Evolutionary conservation across 1,140 invertebrate genomes (phyloP).

Genomic region (Ruditapes philippinarum): DNA sequence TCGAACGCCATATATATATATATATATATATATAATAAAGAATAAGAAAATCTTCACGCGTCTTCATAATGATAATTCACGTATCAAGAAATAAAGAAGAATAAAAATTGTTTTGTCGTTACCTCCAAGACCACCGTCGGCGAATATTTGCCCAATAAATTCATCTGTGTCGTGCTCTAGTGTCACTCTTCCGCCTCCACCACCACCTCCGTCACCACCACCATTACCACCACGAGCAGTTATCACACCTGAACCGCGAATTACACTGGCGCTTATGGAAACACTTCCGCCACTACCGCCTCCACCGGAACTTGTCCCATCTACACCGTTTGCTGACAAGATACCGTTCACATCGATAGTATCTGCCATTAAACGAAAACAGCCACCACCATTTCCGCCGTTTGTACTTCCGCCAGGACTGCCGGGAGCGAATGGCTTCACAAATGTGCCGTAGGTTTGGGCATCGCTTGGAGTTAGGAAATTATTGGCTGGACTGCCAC

Average conservation of each 20-base stretch:
- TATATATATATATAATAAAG: too few relatives aligned
- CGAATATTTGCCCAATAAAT: slow-evolving; percentile 33
- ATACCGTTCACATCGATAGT: slow-evolving; percentile 47
- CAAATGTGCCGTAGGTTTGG: slow-evolving; percentile 32
- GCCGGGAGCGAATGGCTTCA: slow-evolving; percentile 11
- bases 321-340: slow-evolving; percentile 43
- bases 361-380: not conserved
- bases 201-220: slow-evolving; percentile 45
- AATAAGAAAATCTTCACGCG: too few relatives aligned
- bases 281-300: slow-evolving; percentile 60
- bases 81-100: too few relatives aligned
- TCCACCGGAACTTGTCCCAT: not conserved
- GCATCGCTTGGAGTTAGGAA: slow-evolving; percentile 14
- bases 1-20: too few relatives aligned
- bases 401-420: slow-evolving; percentile 41
- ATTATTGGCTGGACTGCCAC: slow-evolving; percentile 50
- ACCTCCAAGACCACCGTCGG: slow-evolving; percentile 59
- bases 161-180: not conserved
- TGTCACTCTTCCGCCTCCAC: slow-evolving; percentile 47
- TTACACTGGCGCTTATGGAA: not conserved
- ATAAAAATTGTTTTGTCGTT: too few relatives aligned
- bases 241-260: slow-evolving; percentile 34
- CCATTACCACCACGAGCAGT: slow-evolving; percentile 53
- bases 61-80: too few relatives aligned
- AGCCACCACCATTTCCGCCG: slow-evolving; percentile 47